Evolutionary conservation across 92 coral and sea anemone species (phyloP), one percentile per base, ranked within the genome.

Genomic region (Palythoa caribaeorum): DNA sequence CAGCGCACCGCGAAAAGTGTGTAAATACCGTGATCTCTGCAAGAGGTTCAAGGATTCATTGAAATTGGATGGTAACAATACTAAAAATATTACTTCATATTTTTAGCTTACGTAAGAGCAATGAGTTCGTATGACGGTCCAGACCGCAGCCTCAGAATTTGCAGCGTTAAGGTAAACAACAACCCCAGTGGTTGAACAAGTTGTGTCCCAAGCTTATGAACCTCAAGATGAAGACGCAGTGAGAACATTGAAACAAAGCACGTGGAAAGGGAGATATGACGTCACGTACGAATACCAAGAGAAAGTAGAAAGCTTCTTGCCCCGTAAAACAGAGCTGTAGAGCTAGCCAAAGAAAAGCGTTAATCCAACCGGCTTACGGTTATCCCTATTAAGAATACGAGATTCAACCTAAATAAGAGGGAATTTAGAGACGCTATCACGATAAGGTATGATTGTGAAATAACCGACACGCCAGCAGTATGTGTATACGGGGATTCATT

Each of bases 351-450:
- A 28, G 28, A 28, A 28, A 28, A 28, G 28, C 28, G 28, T 28
- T 28, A 28, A 28, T 28, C 28, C 28, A 28, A 62, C 74, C 80
- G 90, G 88, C 83, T 90, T 2, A 87, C 84, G 10, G 93, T 28
- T 28, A 28, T 28, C 28, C 28, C 28, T 28, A 28, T 28, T 28
- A 28, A 28, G 28, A 28, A 28, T 28, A 28, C 28, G 76, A 2
- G 15, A 76, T 13, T 80, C 91, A 5, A 57, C 88, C n/a, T 89
- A 28, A 92, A 90, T 55, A 92, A 90, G 60, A 38, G 88, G 12
- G 92, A 89, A 51, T 92, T 92, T 52, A 17, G 88, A 38, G 92
- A 93, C 66, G 93, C 91, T 9, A 19, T 87, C 17, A 66, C 90
- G n/a, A 62, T 91, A 20, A 83, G 92, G 71, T 84, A 90, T 75